Percentiles rank a stretch among this genome's conserved stretches.
Conservation (phyloP, 2,113 vertebrate species). For the Lagopus leucura region DNA sequence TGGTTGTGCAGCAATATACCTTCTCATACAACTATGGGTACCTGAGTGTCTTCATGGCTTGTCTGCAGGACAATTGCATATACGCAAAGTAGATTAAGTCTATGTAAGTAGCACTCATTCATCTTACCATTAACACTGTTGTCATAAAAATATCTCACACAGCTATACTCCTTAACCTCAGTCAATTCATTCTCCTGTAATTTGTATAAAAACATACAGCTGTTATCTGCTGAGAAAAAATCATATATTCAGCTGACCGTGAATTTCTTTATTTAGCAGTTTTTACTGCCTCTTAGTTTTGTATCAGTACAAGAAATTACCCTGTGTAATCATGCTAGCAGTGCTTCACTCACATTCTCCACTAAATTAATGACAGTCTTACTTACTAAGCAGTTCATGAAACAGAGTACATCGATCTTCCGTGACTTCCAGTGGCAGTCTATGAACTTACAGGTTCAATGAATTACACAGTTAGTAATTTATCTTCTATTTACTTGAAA, state of each 20-base stretch:
- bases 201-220: not conserved
- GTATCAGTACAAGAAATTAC: not conserved
- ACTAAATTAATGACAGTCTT: not conserved
- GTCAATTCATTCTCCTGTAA: not conserved
- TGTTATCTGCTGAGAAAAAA: not conserved
- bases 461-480: not conserved
- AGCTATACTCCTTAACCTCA: not conserved
- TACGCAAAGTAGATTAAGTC: fast-evolving
- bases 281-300: not conserved
- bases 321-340: not conserved
- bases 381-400: not conserved
- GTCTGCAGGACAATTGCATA: not conserved
- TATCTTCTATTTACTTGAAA: not conserved
- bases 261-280: not conserved
- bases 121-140: not conserved
- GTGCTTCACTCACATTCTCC: not conserved
- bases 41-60: not conserved
- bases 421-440: not conserved
- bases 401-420: not conserved
- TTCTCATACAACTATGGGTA: not conserved
- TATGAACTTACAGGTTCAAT: not conserved
- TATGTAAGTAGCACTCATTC: not conserved
- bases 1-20: not conserved
- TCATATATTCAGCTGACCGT: not conserved
- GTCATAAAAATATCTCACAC: not conserved